Conservation (phyloP, 1,140 invertebrate genomes). For the Drosophila kikkawai region DNA sequence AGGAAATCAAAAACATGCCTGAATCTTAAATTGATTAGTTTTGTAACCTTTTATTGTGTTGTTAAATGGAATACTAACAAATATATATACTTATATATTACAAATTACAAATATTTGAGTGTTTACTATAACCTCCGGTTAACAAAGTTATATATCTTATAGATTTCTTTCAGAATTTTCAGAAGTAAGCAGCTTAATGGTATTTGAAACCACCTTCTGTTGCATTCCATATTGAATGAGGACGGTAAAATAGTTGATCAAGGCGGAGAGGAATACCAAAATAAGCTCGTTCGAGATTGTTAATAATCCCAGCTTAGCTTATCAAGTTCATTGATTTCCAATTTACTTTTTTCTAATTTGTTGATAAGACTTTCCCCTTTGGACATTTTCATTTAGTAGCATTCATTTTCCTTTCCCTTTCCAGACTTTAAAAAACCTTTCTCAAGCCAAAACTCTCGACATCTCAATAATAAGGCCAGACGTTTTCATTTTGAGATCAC, state of each 20-base stretch:
- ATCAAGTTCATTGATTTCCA: not conserved
- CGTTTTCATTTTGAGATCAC: constrained; percentile 43
- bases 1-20: not conserved
- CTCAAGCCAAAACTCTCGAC: not conserved
- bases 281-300: not conserved
- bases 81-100: no score
- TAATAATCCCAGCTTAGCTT: not conserved
- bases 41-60: not conserved
- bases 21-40: no score
- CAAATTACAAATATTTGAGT: no score
- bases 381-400: not conserved
- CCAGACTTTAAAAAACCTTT: not conserved
- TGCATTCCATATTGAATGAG: constrained; percentile 5
- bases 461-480: constrained; percentile 34
- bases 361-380: no score
- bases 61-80: no score
- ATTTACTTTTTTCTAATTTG: not conserved
- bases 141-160: not conserved
- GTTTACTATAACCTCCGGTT: not conserved
- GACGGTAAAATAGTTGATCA: constrained; percentile 1
- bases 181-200: not conserved
- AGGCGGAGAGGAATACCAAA: not conserved
- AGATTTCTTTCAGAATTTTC: not conserved
- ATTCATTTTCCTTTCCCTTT: constrained; percentile 2
- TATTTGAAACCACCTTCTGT: not conserved